Evolutionary conservation across 1,140 invertebrate species (phyloP).

Genomic region (Hesperophylax magnus): DNA sequence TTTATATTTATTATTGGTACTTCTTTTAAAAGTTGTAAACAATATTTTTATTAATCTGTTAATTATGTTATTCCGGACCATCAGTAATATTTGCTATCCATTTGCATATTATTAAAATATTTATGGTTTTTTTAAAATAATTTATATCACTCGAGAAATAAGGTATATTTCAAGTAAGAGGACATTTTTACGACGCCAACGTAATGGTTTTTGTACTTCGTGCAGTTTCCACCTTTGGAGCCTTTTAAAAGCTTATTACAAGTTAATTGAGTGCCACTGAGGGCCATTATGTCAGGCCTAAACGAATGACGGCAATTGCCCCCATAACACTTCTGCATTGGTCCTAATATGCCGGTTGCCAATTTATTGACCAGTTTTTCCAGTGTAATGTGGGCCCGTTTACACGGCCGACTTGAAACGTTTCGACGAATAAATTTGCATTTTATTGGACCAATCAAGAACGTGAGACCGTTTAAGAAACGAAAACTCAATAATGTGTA

Average conservation of each 20-base stretch:
- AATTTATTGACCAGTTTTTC: constrained; percentile 44
- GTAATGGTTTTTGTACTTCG: too few species aligned
- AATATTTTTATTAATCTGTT: too few species aligned
- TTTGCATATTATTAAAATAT: too few species aligned
- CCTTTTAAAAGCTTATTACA: constrained; percentile 31
- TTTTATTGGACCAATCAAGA: constrained; percentile 44
- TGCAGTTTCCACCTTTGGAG: background rate
- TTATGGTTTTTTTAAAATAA: too few species aligned
- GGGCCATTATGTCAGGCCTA: constrained; percentile 48
- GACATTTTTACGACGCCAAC: too few species aligned
- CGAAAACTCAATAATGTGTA: background rate
- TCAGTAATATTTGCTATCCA: too few species aligned
- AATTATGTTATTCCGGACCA: too few species aligned
- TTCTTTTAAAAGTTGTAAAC: too few species aligned
- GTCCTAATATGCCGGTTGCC: constrained; percentile 14
- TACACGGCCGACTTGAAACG: background rate
- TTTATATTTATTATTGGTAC: too few species aligned
- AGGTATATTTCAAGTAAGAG: too few species aligned
- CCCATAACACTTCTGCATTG: constrained; percentile 34
- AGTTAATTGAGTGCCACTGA: constrained; percentile 44
- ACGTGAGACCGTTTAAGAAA: constrained; percentile 1
- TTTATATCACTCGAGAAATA: too few species aligned
- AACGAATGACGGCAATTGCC: constrained; percentile 52
- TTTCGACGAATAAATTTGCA: constrained; percentile 46
- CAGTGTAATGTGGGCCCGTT: constrained; percentile 26